Evolutionary conservation across 2,888 invertebrate genomes (phyloP).

Genomic region (Epinotia ramella): DNA sequence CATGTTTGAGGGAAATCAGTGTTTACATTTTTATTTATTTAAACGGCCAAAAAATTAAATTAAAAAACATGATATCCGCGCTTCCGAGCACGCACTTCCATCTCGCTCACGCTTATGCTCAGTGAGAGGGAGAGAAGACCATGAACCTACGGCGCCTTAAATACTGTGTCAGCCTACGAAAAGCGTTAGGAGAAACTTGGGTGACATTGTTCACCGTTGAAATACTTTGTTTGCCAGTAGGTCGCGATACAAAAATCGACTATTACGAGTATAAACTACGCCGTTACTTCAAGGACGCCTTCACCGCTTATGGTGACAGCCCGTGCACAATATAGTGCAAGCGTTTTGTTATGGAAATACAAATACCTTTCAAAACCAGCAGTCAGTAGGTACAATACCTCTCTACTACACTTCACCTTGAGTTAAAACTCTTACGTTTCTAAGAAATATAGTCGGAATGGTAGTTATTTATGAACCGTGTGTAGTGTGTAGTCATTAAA

Average conservation of each 20-base stretch:
- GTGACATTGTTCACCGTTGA: constrained; percentile 5
- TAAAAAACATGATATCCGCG: too few species aligned
- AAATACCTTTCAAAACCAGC: constrained; percentile 37
- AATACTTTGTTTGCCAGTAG: constrained; percentile 23
- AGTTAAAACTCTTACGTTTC: constrained; percentile 6
- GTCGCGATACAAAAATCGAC: constrained; percentile 16
- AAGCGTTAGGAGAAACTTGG: neutral
- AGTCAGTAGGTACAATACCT: constrained; percentile 14
- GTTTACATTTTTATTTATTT: too few species aligned
- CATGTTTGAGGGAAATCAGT: too few species aligned
- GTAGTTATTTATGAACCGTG: neutral
- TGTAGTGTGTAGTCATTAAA: neutral
- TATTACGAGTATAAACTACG: constrained; percentile 32
- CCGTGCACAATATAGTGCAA: constrained; percentile 41
- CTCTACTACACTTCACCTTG: constrained; percentile 33
- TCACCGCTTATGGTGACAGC: constrained; percentile 28
- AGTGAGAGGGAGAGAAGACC: too few species aligned
- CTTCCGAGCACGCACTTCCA: too few species aligned
- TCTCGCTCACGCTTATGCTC: too few species aligned
- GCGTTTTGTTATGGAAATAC: constrained; percentile 44
- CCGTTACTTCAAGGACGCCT: constrained; percentile 38
- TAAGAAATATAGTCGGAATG: constrained; percentile 10
- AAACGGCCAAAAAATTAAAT: too few species aligned
- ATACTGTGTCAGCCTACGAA: neutral
- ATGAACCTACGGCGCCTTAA: too few species aligned